Base-by-base conservation (phyloP, 2,113 vertebrate species). In the Chelonoidis abingdonii region DNA sequence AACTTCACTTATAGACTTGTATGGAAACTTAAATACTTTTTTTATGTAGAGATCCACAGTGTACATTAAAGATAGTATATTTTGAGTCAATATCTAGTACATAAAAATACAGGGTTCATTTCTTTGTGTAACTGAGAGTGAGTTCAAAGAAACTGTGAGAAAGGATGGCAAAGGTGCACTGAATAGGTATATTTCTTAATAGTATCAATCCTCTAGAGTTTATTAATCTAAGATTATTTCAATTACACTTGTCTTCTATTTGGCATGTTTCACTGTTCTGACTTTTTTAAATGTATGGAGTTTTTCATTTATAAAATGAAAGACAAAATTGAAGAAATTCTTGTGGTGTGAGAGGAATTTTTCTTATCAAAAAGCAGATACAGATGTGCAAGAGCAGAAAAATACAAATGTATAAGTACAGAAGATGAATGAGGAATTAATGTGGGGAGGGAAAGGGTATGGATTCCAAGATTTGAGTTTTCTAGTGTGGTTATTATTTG, bases 271-370 rank as follows among this genome's bases (percentile, higher is more conserved):
- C 9, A 31, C 59, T 69, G 7, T n/a, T 88, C 31, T 83, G 24
- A 59, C 13, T 41, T 17, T 49, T 41, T 8, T 29, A 35, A 83
- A 76, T 41, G 57, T 62, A 25, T 35, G 44, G 69, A 62, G n/a
- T n/a, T 50, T 89, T 38, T 83, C 31, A n/a, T 72, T 80, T 83
- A 59, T 19, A 11, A 3, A 4, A 52, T 19, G 4, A 53, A 1
- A 50, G 41, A 16, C 2, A 52, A 47, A 81, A 38, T 6, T 8
- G 69, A 83, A 5, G 1, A 1, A 10, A 0, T n/a, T 3, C 47
- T 65, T 72, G 6, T 13, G 12, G 0, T 38, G 62, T 50, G 27
- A 84, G 65, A 27, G 69, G 10, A 5, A 62, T 54, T 22, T 78
- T 35, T 13, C 4, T 1, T 47, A 56, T 54, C 1, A 2, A n/a